phyloP scores from a whole-genome alignment of 2,113 vertebrate species.

The Notothenia rossii region DNA sequence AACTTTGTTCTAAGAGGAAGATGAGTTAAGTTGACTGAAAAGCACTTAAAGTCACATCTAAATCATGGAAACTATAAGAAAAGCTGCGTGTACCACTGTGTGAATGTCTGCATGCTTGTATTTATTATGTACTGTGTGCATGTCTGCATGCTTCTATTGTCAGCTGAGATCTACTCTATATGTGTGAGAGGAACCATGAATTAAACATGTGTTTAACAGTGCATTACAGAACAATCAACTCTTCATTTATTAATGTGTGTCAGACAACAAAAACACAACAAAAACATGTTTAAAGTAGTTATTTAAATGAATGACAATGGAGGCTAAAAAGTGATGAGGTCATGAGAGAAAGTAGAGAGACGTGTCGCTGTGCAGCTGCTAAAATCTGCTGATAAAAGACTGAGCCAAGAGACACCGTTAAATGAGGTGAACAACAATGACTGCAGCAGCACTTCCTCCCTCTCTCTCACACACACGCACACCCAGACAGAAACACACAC shows the following conservation, averaged over 20 bases:
- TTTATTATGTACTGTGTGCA: no score
- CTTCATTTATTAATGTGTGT: no score
- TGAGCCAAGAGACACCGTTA: not conserved
- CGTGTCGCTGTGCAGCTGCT: not conserved
- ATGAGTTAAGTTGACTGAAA: conserved; percentile 8
- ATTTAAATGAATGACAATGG: not conserved
- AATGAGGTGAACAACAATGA: conserved; percentile 26
- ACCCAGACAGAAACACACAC: not conserved
- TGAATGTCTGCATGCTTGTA: no score
- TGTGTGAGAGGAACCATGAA: not conserved
- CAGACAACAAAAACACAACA: no score
- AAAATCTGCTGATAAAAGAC: not conserved
- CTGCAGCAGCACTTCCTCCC: conserved; percentile 19
- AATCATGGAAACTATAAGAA: no score
- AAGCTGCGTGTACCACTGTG: no score
- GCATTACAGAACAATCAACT: no score
- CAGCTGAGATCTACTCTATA: not conserved
- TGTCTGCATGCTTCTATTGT: not conserved
- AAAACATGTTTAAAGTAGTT: no score
- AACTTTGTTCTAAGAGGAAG: not conserved
- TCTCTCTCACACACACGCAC: not conserved
- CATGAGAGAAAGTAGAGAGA: not conserved
- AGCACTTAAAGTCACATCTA: no score
- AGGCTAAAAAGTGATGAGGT: not conserved
- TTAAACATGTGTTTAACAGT: not conserved